phyloP scores from a whole-genome alignment of 2,888 invertebrate species.

The Psylliodes chrysocephalus region DNA sequence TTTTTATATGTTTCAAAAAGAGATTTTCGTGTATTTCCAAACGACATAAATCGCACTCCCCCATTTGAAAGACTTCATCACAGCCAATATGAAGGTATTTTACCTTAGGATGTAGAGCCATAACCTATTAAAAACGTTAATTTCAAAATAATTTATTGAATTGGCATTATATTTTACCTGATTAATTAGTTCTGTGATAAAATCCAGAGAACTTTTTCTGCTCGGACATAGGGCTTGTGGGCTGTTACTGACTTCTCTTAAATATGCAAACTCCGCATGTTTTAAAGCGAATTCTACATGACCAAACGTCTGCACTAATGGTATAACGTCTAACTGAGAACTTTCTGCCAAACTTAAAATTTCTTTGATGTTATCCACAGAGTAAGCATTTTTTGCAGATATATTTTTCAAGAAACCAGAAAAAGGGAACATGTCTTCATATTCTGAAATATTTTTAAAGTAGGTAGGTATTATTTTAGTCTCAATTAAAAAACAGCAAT shows the following conservation, averaged over 20 bases:
- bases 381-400: constrained; percentile 72
- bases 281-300: constrained; percentile 86
- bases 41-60: constrained; percentile 73
- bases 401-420: constrained; percentile 68
- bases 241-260: constrained; percentile 74
- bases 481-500: too few relatives aligned
- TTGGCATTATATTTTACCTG: constrained; percentile 71
- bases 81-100: constrained; percentile 77
- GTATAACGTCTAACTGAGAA: constrained; percentile 75
- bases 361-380: constrained; percentile 65
- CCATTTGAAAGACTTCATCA: constrained; percentile 79
- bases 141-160: too few relatives aligned
- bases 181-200: constrained; percentile 75
- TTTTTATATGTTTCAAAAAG: constrained; percentile 72
- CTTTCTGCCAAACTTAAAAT: constrained; percentile 70
- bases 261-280: constrained; percentile 69
- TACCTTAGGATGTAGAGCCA: constrained; percentile 57
- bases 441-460: constrained; percentile 72
- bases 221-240: constrained; percentile 80
- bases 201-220: constrained; percentile 69
- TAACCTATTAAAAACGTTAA: constrained; percentile 51
- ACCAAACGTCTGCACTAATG: constrained; percentile 84
- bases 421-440: constrained; percentile 87
- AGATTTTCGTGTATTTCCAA: constrained; percentile 67
- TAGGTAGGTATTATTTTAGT: too few relatives aligned